Evolutionary conservation across 2,797 vertebrate species (phyloP), one percentile per base, ranked within the genome.

Genomic region (Catharus ustulatus): DNA sequence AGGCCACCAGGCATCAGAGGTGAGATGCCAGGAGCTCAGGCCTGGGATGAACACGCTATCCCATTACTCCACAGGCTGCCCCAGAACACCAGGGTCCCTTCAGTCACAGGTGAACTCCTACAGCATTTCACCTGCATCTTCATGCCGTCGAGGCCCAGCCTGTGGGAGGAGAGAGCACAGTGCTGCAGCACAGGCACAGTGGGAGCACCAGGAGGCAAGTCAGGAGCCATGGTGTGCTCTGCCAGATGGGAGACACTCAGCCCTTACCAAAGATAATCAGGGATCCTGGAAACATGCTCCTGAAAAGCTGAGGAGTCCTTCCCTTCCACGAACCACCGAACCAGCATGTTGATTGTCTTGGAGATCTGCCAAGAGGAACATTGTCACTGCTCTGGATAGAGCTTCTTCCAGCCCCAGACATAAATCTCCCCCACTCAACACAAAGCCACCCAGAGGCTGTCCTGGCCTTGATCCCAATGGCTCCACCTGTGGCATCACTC

Each of bases 281-380:
- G 97, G 92, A 99, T 99, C 94, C 99, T 98, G 89, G 98, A 98
- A 73, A 99, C 97, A 1, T 99, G 99, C 71, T 99, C 98, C 97
- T 98, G 98, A 94, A 99, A 99, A 68, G 79, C 97, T 9, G 97
- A 15, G 19, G 99, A 99, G 24, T 97, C 62, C 1, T 98, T 97
- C 34, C 99, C 99, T 1, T 99, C 99, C 82, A 98, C 97, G 0
- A 98, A 94, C 99, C 99, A 99, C 74, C 99, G 98, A 63, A 99
- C 98, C 74, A 99, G 95, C 99, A 99, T 99, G 96, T 99, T 99
- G 96, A 99, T 98, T 0, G 98, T 99, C 96, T 99, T 99, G 0
- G 99, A 99, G 94, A 99, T 99, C 99, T 99, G 96, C 38, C 58
- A 4, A 42, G 13, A 61, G 40, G 38, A 87, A 54, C 48, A 30